Evolutionary conservation across 2,113 vertebrate genomes (phyloP).

Genomic region (Phocoena sinus): DNA sequence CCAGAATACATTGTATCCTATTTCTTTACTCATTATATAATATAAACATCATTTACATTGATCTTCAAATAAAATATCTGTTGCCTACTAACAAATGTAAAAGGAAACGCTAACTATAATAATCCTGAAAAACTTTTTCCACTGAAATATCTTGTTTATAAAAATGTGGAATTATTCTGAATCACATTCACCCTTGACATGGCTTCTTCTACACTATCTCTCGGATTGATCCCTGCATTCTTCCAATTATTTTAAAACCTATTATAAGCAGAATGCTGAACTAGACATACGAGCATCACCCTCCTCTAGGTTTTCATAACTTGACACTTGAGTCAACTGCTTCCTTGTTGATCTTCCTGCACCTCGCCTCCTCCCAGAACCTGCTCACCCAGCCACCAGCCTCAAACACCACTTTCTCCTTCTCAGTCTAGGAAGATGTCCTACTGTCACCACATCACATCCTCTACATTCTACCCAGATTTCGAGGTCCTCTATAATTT

Average conservation of each 20-base stretch:
- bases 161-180: slow-evolving; percentile 4
- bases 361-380: background rate
- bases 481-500: background rate
- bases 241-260: slow-evolving; percentile 10
- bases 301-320: background rate
- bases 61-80: slow-evolving; percentile 19
- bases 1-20: background rate
- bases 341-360: background rate
- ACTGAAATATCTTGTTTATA: background rate
- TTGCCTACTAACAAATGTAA: slow-evolving; percentile 36
- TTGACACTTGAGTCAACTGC: background rate
- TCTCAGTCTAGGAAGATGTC: background rate
- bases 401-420: background rate
- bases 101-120: slow-evolving; percentile 28
- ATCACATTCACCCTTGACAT: background rate
- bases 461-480: background rate
- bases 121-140: slow-evolving; percentile 33
- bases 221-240: background rate
- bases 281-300: background rate
- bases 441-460: background rate
- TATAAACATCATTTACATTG: slow-evolving; percentile 30
- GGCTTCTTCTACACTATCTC: background rate
- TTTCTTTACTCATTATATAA: slow-evolving; percentile 33
- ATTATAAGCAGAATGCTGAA: background rate
- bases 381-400: background rate